Evolutionary conservation across 2,113 vertebrate species (phyloP), one percentile per base, ranked within the genome.

Genomic region (Xiphophorus hellerii): DNA sequence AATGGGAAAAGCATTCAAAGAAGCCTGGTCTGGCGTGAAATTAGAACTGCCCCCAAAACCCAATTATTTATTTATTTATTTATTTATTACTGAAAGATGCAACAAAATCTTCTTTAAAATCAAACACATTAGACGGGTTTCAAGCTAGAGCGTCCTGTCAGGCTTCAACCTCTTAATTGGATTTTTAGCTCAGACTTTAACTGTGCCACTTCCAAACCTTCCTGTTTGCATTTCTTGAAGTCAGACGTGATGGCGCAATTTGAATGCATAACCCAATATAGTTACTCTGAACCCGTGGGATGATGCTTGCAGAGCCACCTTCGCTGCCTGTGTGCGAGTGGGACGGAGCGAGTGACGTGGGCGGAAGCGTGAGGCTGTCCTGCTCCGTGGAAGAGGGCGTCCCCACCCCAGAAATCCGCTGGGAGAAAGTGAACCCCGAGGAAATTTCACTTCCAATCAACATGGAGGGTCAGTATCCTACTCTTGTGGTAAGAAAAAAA

Each of bases 241-340:
- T n/a, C 25, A 58, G 51, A 25, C 25, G n/a, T n/a, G 25, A 6
- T 25, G 51, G 51, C 3, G 51, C 25, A 17, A 4, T 20, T 48
- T 17, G 44, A 20, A 17, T 7, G 44, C 44, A 20, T 48, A 6
- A 48, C 44, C 44, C 44, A 48, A 3, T 3, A 12, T 11, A 12
- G 35, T 3, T 37, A 8, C 8, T 20, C 2, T 54, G 51, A 25
- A 54, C 5, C 51, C 9, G 5, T 30, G 27, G 28, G 27, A 20
- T 30, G 20, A 10, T 54, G 29, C 3, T 17, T 30, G n/a, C 63
- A 96, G 95, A 90, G 0, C 94, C 94, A 0, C 95, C 95, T 0
- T 95, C 95, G 0, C 77, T 90, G 63, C 95, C 95, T 0, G 68
- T 81, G 39, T 96, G 95, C 35, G 92, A 92, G 75, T 93, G 92